Evolutionary conservation across 1,140 invertebrate species (phyloP).

Genomic region (Pinna nobilis): DNA sequence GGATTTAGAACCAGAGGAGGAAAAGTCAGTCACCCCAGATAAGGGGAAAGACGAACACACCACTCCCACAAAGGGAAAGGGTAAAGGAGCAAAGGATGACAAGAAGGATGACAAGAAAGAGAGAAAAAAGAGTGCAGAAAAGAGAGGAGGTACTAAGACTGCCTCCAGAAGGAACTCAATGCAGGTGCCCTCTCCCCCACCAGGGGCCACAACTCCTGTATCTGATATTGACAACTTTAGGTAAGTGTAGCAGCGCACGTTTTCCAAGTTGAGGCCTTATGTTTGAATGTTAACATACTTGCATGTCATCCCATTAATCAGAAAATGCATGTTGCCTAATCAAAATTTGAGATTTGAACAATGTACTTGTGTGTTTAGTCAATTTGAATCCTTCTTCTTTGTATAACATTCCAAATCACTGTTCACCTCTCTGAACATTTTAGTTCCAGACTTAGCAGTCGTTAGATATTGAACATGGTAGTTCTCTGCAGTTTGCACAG

Average conservation of each 20-base stretch:
- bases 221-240: slow-evolving; percentile 68
- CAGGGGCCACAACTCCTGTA: slow-evolving; percentile 64
- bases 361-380: too few species aligned
- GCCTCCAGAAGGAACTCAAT: slow-evolving; percentile 55
- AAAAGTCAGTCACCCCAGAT: slow-evolving; percentile 68
- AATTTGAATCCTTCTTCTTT: too few species aligned
- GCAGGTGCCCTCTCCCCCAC: slow-evolving; percentile 60
- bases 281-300: too few species aligned
- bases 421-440: too few species aligned
- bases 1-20: slow-evolving; percentile 67
- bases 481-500: too few species aligned
- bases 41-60: slow-evolving; percentile 64
- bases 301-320: too few species aligned
- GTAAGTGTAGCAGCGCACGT: slow-evolving; percentile 41
- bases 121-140: slow-evolving; percentile 62
- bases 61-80: slow-evolving; percentile 59
- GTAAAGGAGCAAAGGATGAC: slow-evolving; percentile 40
- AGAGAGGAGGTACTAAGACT: slow-evolving; percentile 19
- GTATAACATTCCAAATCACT: too few species aligned
- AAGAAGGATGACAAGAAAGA: slow-evolving; percentile 52
- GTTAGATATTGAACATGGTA: too few species aligned
- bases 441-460: too few species aligned
- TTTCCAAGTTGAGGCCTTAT: too few species aligned
- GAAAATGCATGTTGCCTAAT: too few species aligned
- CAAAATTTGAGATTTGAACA: too few species aligned